Evolutionary conservation across 1,140 invertebrate species (phyloP).

Genomic region (Lepidostoma basale): DNA sequence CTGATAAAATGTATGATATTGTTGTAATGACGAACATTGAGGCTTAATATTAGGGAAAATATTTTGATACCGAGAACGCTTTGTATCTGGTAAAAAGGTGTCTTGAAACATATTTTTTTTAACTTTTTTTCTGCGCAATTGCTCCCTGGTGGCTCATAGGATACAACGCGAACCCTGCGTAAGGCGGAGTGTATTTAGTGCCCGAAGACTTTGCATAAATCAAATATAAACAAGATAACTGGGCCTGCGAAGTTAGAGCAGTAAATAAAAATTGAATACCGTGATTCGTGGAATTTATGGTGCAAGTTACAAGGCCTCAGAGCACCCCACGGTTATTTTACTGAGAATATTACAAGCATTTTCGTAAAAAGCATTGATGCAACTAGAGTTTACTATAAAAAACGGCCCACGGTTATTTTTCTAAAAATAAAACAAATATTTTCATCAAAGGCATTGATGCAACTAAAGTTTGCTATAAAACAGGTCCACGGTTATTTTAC

Average conservation of each 20-base stretch:
- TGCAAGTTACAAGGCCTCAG: no score
- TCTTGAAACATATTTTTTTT: not conserved
- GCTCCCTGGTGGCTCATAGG: slow-evolving; percentile 1
- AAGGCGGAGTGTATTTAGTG: slow-evolving; percentile 10
- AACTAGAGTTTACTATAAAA: no score
- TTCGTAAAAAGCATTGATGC: no score
- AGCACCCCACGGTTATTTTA: no score
- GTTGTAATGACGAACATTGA: not conserved
- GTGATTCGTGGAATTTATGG: not conserved
- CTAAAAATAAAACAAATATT: no score
- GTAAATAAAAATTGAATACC: not conserved
- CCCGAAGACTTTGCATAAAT: slow-evolving; percentile 8
- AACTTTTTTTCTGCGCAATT: not conserved
- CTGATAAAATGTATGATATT: no score
- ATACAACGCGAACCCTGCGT: not conserved
- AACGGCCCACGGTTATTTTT: no score
- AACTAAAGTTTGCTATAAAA: no score
- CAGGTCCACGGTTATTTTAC: no score
- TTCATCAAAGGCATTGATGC: no score
- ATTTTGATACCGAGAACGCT: no score
- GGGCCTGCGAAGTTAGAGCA: not conserved
- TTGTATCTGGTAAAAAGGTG: not conserved
- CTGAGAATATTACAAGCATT: no score
- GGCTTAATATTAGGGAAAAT: not conserved
- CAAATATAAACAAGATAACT: slow-evolving; percentile 9